phyloP scores from a whole-genome alignment of 1,140 invertebrate species.

The Lasioglossum albipes region DNA sequence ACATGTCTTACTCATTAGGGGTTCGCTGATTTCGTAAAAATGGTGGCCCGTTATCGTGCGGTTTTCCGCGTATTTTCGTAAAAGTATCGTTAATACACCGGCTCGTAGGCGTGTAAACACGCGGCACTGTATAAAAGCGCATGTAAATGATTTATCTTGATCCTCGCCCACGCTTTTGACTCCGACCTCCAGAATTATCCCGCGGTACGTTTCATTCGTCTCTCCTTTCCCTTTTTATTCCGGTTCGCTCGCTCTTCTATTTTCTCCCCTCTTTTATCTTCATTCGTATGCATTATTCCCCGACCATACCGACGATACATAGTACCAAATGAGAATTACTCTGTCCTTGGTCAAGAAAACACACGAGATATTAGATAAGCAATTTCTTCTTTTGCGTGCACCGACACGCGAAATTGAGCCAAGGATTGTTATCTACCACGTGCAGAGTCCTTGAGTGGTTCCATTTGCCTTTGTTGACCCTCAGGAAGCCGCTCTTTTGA shows the following conservation, averaged over 20 bases:
- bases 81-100: conserved; percentile 43
- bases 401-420: conserved; percentile 27
- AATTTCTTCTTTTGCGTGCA: conserved; percentile 10
- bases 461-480: conserved; percentile 12
- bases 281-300: conserved; percentile 28
- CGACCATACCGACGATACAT: not conserved
- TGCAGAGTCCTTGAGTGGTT: not conserved
- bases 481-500: not conserved
- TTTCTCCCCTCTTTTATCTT: conserved; percentile 14
- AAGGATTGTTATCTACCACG: not conserved
- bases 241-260: not conserved
- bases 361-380: conserved; percentile 28
- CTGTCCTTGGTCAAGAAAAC: not conserved
- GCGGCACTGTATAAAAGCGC: conserved; percentile 48
- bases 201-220: conserved; percentile 30
- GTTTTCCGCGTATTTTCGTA: conserved; percentile 31
- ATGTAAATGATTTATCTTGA: conserved; percentile 61
- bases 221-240: not conserved
- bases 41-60: conserved; percentile 15
- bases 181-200: conserved; percentile 54
- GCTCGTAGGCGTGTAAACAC: conserved; percentile 58
- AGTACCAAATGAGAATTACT: conserved; percentile 14
- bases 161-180: conserved; percentile 56
- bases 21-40: not conserved
- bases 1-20: conserved; percentile 22